Evolutionary conservation across 2,113 vertebrate species (phyloP).

Genomic region (Drymodes brunneopygia): DNA sequence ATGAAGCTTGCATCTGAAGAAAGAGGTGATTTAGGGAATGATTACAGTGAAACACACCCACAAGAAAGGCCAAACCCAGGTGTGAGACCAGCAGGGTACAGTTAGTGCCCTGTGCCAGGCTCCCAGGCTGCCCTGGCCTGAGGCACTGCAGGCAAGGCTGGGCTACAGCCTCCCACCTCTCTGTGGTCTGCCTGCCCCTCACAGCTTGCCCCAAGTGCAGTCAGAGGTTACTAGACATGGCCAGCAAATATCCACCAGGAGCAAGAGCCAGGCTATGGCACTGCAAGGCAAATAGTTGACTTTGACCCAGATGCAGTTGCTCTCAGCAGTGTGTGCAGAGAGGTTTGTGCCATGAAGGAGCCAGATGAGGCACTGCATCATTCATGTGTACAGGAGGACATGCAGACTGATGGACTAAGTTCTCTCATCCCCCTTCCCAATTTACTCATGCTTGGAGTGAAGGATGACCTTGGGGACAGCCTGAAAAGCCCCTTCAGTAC

Average conservation of each 20-base stretch:
- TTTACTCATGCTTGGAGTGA: not conserved
- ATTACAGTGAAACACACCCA: not conserved
- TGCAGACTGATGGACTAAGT: not conserved
- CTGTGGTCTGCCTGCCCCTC: not conserved
- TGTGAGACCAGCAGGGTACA: accelerated
- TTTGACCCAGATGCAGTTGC: accelerated
- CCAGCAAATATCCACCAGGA: not conserved
- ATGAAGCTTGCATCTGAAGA: not conserved
- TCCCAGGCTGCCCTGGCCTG: not conserved
- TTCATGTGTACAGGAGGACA: accelerated
- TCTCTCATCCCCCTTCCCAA: not conserved
- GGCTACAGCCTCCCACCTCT: not conserved
- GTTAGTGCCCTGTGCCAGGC: not conserved
- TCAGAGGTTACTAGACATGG: not conserved
- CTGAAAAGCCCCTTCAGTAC: not conserved
- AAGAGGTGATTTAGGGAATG: not conserved
- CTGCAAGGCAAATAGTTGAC: not conserved
- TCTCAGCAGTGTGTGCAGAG: not conserved
- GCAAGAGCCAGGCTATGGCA: not conserved
- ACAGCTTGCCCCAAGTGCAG: accelerated
- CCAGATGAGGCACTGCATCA: not conserved
- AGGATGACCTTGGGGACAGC: not conserved
- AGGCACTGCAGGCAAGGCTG: accelerated
- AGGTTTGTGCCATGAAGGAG: not conserved
- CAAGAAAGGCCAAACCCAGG: not conserved